These are phyloP conservation scores for Andrena camellia DNA, from an alignment of 2,888 invertebrate genomes.

Conservation along the genomic window DNA sequence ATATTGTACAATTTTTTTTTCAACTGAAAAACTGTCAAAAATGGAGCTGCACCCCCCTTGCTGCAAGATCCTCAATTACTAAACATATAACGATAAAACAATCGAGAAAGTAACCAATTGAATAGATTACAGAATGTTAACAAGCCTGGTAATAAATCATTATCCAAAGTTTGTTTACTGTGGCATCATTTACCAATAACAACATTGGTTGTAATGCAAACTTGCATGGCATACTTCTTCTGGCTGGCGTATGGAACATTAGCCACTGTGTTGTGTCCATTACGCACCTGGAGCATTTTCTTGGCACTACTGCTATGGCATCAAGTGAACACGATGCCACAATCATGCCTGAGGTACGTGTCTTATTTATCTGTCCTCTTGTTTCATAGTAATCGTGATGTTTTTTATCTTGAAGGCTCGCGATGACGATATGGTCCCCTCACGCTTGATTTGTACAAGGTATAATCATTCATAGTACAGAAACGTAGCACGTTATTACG, in stretches of 20 bases:
- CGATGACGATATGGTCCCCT: conserved; percentile 60
- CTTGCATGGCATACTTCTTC: conserved; percentile 88
- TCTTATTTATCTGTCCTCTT: neutral
- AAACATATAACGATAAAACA: neutral
- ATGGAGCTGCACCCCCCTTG: no score
- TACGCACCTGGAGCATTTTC: conserved; percentile 92
- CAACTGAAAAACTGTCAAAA: no score
- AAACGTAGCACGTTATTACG: conserved; percentile 18
- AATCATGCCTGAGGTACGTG: conserved; percentile 88
- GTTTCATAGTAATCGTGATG: conserved; percentile 5
- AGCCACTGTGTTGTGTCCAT: conserved; percentile 91
- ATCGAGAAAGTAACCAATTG: conserved; percentile 34
- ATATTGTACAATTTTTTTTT: no score
- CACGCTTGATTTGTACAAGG: conserved; percentile 40
- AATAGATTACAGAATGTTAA: conserved; percentile 76
- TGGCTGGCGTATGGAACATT: conserved; percentile 93
- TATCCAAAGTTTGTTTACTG: conserved; percentile 70
- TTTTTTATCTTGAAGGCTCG: conserved; percentile 58
- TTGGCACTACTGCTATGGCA: conserved; percentile 90
- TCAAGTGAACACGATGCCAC: conserved; percentile 88
- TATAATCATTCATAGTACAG: conserved; percentile 13
- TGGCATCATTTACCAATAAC: conserved; percentile 78
- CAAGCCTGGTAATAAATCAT: conserved; percentile 71
- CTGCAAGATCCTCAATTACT: neutral
- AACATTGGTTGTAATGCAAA: conserved; percentile 78